Conservation (phyloP, 2,113 vertebrate genomes). For the Pagrus major region DNA sequence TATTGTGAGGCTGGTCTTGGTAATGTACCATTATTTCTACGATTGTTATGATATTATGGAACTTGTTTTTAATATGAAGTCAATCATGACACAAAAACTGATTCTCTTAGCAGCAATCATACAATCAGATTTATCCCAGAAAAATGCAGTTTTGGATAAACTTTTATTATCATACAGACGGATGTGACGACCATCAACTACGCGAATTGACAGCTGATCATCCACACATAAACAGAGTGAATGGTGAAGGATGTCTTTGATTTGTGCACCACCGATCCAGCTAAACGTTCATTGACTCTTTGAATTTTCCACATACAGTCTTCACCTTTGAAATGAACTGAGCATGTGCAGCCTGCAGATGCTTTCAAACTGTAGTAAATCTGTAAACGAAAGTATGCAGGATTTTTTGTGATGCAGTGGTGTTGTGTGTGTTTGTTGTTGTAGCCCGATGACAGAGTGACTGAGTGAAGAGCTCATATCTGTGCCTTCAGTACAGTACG, state of each 20-base stretch:
- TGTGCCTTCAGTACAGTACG: constrained; percentile 32
- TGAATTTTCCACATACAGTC: background rate
- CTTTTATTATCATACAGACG: background rate
- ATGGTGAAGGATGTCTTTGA: background rate
- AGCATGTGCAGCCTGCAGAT: background rate
- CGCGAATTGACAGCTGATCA: background rate
- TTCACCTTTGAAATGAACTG: background rate
- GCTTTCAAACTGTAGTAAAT: background rate
- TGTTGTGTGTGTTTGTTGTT: constrained; percentile 37
- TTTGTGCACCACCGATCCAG: background rate
- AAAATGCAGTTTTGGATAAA: background rate
- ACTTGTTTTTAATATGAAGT: too few relatives aligned
- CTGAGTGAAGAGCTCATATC: constrained; percentile 32
- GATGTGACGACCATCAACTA: background rate
- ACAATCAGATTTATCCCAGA: background rate
- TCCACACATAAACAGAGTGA: background rate
- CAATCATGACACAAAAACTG: background rate
- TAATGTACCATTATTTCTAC: too few relatives aligned
- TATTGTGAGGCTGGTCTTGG: background rate
- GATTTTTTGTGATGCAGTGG: background rate
- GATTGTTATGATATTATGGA: too few relatives aligned
- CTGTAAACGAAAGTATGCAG: background rate
- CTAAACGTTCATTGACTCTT: background rate
- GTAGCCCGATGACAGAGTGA: constrained; percentile 13
- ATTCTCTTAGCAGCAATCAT: background rate